phyloP scores from a whole-genome alignment of 1,140 invertebrate genomes.

The Orius insidiosus region DNA sequence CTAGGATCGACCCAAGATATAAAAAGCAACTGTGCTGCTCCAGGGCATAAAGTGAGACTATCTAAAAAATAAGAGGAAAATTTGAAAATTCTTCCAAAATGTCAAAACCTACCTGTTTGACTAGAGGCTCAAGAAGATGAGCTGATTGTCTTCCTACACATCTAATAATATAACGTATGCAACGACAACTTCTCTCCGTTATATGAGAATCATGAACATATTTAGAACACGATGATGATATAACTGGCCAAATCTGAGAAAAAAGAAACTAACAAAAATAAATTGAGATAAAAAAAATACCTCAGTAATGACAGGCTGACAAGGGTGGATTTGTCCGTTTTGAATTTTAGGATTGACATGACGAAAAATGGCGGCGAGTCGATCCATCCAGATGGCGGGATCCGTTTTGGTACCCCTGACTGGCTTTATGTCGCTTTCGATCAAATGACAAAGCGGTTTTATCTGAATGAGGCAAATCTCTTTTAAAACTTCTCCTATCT shows the following conservation, averaged over 20 bases:
- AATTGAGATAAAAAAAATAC: conserved; percentile 24
- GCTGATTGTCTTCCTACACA: conserved; percentile 64
- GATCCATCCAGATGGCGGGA: conserved; percentile 84
- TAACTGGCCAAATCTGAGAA: conserved; percentile 58
- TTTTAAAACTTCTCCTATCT: conserved; percentile 51
- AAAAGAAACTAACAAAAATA: background rate
- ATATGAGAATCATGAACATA: conserved; percentile 69
- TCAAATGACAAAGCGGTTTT: conserved; percentile 34
- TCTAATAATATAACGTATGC: conserved; percentile 73
- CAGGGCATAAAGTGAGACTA: conserved; percentile 63
- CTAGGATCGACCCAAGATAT: conserved; percentile 86
- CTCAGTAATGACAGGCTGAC: conserved; percentile 59
- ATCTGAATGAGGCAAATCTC: conserved; percentile 63
- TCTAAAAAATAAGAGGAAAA: conserved; percentile 37
- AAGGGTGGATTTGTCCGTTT: conserved; percentile 53
- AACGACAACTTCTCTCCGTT: conserved; percentile 82
- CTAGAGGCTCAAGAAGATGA: conserved; percentile 59
- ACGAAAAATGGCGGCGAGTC: conserved; percentile 76
- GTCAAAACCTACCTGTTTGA: conserved; percentile 41
- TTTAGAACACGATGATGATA: conserved; percentile 56
- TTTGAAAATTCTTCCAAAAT: background rate
- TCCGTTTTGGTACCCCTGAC: conserved; percentile 41
- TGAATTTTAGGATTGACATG: conserved; percentile 47
- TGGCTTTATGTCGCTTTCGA: conserved; percentile 22
- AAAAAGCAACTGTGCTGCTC: conserved; percentile 88